Conservation (phyloP, 1,140 invertebrate species). For the Parapsyche elsis region DNA sequence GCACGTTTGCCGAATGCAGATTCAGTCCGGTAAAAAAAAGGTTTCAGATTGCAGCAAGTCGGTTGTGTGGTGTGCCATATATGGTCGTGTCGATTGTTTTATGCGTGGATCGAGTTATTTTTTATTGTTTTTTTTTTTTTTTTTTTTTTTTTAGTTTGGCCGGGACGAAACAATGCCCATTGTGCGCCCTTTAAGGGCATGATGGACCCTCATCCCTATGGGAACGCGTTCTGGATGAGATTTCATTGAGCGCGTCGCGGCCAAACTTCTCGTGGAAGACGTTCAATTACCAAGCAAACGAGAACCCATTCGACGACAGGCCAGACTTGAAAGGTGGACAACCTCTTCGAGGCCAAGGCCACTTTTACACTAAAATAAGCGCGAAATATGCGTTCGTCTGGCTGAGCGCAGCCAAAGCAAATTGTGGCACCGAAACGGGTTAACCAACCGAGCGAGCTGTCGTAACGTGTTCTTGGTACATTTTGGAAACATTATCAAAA, state of each 20-base stretch:
- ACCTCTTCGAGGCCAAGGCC: constrained; percentile 30
- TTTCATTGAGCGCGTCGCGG: constrained; percentile 9
- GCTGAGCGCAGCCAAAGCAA: background rate
- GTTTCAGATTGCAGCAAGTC: constrained; percentile 3
- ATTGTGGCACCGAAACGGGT: background rate
- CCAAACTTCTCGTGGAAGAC: background rate
- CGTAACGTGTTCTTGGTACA: background rate
- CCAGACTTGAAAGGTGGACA: constrained; percentile 16
- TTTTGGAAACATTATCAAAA: too few relatives aligned
- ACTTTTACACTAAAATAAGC: constrained; percentile 13
- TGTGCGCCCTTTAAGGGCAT: constrained; percentile 39
- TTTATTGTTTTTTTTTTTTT: background rate
- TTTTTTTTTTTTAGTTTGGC: background rate
- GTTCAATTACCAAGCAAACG: background rate
- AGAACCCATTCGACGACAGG: background rate
- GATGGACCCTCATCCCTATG: constrained; percentile 1
- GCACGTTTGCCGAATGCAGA: constrained; percentile 19
- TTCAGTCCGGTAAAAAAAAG: constrained; percentile 21
- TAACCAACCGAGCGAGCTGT: background rate
- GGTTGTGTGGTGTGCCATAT: background rate
- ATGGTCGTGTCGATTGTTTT: constrained; percentile 32
- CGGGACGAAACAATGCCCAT: constrained; percentile 33
- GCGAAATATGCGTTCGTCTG: background rate
- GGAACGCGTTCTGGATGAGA: constrained; percentile 7
- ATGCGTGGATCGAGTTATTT: constrained; percentile 17